A percentile compares a stretch with the other conserved stretches of the same genome.
phyloP scores from a whole-genome alignment of 2,797 vertebrate genomes.

The Falco columbarius region DNA sequence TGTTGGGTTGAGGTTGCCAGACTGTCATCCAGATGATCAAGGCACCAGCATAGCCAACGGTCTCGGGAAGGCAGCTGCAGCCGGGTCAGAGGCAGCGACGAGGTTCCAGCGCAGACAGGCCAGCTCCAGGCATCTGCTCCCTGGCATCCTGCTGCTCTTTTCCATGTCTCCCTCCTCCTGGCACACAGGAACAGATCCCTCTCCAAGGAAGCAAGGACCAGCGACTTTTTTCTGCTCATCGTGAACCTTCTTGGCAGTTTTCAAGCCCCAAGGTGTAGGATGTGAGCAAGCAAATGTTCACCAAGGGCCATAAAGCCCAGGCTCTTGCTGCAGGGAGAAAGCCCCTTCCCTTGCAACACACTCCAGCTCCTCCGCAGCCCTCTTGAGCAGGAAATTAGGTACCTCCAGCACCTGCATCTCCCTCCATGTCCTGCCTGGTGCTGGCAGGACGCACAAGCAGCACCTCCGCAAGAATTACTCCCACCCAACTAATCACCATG shows the following conservation, averaged over 20 bases:
- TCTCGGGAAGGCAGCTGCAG: not conserved
- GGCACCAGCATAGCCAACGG: not conserved
- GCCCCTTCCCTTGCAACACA: not conserved
- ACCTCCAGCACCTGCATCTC: not conserved
- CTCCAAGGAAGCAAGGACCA: not conserved
- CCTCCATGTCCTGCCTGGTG: rapidly evolving
- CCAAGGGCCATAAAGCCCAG: not conserved
- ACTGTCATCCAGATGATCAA: rapidly evolving
- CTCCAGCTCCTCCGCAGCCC: not conserved
- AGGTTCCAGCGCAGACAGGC: not conserved
- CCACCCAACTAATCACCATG: not conserved
- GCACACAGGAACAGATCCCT: not conserved
- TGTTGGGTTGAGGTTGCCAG: rapidly evolving
- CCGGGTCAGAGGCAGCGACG: not conserved
- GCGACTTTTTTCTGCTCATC: too few species aligned
- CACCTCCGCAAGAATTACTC: not conserved
- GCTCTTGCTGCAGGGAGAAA: not conserved
- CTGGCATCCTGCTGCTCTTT: not conserved
- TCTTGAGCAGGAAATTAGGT: not conserved
- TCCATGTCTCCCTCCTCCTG: not conserved
- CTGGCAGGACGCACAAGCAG: not conserved
- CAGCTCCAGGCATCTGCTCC: not conserved
- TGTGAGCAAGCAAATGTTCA: not conserved
- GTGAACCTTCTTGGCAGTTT: not conserved
- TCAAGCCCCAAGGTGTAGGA: not conserved